Base-by-base conservation (phyloP, 1,140 invertebrate species). In the Drosophila ercepeae region DNA sequence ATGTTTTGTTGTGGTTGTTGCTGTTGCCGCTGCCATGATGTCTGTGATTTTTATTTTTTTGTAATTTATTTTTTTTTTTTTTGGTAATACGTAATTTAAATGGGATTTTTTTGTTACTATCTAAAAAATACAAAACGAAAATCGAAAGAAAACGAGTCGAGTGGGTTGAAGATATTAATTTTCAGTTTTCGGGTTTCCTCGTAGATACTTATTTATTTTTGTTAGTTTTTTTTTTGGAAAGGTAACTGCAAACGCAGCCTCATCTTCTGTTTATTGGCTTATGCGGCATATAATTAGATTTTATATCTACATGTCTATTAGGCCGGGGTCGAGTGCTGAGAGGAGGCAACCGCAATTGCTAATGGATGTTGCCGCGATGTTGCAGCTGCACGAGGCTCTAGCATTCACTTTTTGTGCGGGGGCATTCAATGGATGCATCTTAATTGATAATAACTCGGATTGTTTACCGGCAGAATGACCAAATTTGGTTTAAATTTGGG, bases 71-170 rank as follows among this genome's bases (percentile, higher is more conserved):
- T 65, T 42, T 61, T 29, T 42, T 54, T 41, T 61, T 61, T 64
- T 72, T 58, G 64, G 48, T 68, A 67, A 73, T 84, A 84, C 75
- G 78, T 89, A 67, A 78, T 79, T 89, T 79, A 78, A 78, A 89
- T 86, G 63, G 63, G 67, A 58, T 79, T 76, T 69, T 70, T 76
- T 74, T 58, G 36, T 14, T 69, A 54, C 52, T 75, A 75, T 88
- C 63, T 88, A 75, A 75, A 78, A 76, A 53, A 81, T 52, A 76
- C 23, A 61, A 88, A 54, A 69, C 44, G 52, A 86, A 75, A 75
- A 71, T 75, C 51, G 51, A 74, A 60, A 69, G 39, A 54, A 77
- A 68, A 69, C 67, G 41, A 75, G 63, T 65, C 70, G 41, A 71
- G 54, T 65, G 44, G 65, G 59, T 65, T 73, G 41, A 61, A 39